Evolutionary conservation across 1,140 invertebrate genomes (phyloP).

Genomic region (Heterodera carotae): DNA sequence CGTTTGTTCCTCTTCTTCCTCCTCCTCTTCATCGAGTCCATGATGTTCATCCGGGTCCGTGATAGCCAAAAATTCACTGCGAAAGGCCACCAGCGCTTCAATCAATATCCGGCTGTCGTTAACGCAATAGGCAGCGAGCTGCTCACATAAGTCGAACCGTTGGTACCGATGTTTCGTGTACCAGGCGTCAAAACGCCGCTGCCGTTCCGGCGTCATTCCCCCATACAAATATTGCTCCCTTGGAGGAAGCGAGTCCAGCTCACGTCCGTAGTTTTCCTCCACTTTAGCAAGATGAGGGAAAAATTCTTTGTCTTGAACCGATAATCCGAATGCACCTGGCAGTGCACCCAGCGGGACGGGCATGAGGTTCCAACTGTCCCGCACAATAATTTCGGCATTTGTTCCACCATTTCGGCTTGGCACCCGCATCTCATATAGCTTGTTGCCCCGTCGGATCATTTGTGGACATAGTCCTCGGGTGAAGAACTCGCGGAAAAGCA

Average conservation of each 20-base stretch:
- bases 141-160: not conserved
- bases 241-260: not conserved
- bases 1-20: not conserved
- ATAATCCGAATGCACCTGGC: not conserved
- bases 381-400: not conserved
- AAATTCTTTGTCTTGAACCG: constrained; percentile 2
- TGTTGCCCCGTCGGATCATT: constrained; percentile 5
- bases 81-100: constrained; percentile 6
- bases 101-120: constrained; percentile 3
- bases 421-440: not conserved
- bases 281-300: constrained; percentile 2
- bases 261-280: not conserved
- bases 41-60: not conserved
- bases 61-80: not conserved
- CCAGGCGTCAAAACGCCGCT: not conserved
- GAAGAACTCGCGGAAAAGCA: constrained; percentile 7
- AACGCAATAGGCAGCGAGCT: constrained; percentile 2
- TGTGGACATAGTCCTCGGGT: not conserved
- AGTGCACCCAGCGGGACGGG: not conserved
- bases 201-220: not conserved
- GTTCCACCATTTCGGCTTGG: not conserved
- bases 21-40: too few species aligned
- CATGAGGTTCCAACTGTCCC: constrained; percentile 16
- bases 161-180: not conserved
- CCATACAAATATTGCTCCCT: not conserved